A percentile compares a stretch with the other conserved stretches of the same genome.
These are phyloP conservation scores for Chromoteleia sp. DNA, from an alignment of 2,888 invertebrate genomes.

Conservation along the genomic window DNA sequence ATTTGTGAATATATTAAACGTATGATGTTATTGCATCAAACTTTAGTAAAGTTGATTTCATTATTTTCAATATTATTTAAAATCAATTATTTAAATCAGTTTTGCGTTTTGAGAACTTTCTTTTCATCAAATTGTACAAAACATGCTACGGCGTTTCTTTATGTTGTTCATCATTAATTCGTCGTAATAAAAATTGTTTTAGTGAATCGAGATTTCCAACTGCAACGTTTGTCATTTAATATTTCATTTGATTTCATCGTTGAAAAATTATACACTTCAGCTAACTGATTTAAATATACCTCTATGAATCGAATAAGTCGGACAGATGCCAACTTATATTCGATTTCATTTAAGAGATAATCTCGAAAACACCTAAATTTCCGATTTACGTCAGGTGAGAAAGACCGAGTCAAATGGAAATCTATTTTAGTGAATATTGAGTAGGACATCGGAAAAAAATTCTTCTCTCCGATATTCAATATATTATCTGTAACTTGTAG, in stretches of 20 bases:
- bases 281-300: slow-evolving; percentile 1
- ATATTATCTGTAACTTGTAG: not conserved
- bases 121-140: not conserved
- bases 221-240: too few species aligned
- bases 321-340: slow-evolving; percentile 17
- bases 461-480: slow-evolving; percentile 7
- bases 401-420: slow-evolving; percentile 26
- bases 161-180: not conserved
- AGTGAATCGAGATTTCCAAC: not conserved
- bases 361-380: slow-evolving; percentile 21
- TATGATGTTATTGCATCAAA: slow-evolving; percentile 10
- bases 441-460: not conserved
- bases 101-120: too few species aligned
- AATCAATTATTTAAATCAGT: too few species aligned
- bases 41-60: not conserved
- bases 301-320: slow-evolving; percentile 1
- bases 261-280: slow-evolving; percentile 16
- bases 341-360: slow-evolving; percentile 31
- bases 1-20: slow-evolving; percentile 4
- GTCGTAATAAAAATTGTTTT: not conserved
- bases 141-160: too few species aligned
- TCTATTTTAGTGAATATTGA: slow-evolving; percentile 4
- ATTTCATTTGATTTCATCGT: not conserved
- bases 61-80: too few species aligned
- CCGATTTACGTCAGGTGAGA: slow-evolving; percentile 25